A percentile compares a stretch with the other conserved stretches of the same genome.
phyloP scores from a whole-genome alignment of 1,140 invertebrate species.

The Pentalonia nigronervosa region DNA sequence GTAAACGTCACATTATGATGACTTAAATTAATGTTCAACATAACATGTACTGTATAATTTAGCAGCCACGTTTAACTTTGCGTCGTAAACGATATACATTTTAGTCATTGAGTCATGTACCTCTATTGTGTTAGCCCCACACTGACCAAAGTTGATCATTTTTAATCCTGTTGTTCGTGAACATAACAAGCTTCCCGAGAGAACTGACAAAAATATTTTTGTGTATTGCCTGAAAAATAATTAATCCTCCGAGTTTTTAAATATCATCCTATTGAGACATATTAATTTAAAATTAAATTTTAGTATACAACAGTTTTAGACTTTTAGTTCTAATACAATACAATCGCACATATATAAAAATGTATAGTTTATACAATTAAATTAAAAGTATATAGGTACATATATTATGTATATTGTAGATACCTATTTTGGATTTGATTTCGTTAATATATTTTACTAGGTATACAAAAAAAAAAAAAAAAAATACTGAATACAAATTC shows the following conservation, averaged over 20 bases:
- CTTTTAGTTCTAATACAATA: too few species aligned
- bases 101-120: not conserved
- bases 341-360: not conserved
- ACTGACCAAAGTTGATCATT: constrained; percentile 7
- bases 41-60: not conserved
- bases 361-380: not conserved
- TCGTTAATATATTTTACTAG: not conserved
- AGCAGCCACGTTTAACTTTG: not conserved
- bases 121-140: not conserved
- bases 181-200: not conserved
- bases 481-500: not conserved
- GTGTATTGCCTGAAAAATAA: not conserved
- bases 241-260: not conserved
- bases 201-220: not conserved
- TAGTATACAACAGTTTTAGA: not conserved
- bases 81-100: not conserved
- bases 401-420: not conserved
- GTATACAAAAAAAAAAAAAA: not conserved
- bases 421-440: not conserved
- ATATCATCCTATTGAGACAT: not conserved
- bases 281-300: not conserved
- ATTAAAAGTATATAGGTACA: not conserved
- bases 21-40: not conserved
- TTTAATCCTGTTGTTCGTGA: not conserved
- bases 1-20: constrained; percentile 15